Percentiles rank a stretch among this genome's conserved stretches.
Evolutionary conservation across 2,113 vertebrate species (phyloP).

Genomic region (Bos indicus): DNA sequence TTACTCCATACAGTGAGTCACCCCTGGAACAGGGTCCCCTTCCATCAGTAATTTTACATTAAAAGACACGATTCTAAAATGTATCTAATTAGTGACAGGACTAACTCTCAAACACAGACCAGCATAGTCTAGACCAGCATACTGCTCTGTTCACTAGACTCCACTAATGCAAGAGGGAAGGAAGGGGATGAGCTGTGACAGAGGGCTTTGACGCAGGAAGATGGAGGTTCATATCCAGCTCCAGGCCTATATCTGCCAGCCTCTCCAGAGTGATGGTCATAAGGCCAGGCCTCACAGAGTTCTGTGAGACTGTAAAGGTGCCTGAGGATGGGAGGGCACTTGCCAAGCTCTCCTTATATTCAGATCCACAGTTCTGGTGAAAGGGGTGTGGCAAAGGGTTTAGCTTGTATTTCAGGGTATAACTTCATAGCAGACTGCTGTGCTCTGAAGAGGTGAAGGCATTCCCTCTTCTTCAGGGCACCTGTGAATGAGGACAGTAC

Average conservation of each 20-base stretch:
- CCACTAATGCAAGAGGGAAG: rapidly evolving
- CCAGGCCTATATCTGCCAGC: too few species aligned
- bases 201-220: rapidly evolving
- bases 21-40: neutral
- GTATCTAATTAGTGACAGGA: neutral
- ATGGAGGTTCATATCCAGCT: rapidly evolving
- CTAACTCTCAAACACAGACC: neutral
- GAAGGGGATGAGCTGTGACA: rapidly evolving
- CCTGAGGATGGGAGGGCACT: rapidly evolving
- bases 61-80: neutral
- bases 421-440: neutral
- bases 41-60: neutral
- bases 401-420: neutral
- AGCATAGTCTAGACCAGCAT: rapidly evolving
- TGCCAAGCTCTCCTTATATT: rapidly evolving
- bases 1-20: neutral
- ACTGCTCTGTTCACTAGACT: rapidly evolving
- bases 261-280: rapidly evolving
- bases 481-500: rapidly evolving
- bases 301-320: rapidly evolving
- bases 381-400: too few species aligned
- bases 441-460: neutral
- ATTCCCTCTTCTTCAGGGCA: neutral
- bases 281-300: neutral
- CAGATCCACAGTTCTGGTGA: neutral